Conservation (phyloP, 2,113 vertebrate species). For the Ciconia maguari region DNA sequence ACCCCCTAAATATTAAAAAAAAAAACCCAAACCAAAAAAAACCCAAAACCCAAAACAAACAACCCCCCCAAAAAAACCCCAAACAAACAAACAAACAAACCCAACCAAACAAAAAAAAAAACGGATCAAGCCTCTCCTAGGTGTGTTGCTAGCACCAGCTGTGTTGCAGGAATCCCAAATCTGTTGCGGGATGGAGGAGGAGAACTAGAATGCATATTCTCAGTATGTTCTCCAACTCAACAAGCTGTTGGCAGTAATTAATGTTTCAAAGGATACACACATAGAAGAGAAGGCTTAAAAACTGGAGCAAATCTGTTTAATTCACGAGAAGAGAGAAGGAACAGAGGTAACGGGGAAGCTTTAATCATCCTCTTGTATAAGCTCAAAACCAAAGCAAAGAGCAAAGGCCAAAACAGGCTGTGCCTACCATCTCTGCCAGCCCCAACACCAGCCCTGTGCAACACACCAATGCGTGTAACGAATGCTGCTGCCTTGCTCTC, state of each 20-base stretch:
- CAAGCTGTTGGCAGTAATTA: neutral
- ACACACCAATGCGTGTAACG: accelerated
- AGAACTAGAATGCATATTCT: neutral
- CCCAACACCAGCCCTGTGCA: accelerated
- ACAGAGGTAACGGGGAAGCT: neutral
- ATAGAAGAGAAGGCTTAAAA: neutral
- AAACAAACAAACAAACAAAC: no score
- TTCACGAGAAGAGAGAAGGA: neutral
- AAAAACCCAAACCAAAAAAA: neutral
- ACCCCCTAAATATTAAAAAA: neutral
- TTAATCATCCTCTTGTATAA: neutral
- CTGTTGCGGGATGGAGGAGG: neutral
- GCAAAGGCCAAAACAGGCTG: neutral
- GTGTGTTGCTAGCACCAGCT: neutral
- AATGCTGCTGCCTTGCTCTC: neutral
- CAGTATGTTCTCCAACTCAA: neutral
- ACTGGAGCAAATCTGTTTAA: neutral
- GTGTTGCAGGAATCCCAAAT: neutral
- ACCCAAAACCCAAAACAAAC: no score
- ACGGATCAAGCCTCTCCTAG: neutral
- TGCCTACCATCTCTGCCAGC: neutral
- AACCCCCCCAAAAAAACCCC: no score
- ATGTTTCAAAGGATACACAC: neutral
- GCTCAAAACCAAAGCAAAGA: neutral
- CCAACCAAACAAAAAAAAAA: neutral